Evolutionary conservation across 1,140 invertebrate genomes (phyloP).

Genomic region (Protaetia brevitarsis): DNA sequence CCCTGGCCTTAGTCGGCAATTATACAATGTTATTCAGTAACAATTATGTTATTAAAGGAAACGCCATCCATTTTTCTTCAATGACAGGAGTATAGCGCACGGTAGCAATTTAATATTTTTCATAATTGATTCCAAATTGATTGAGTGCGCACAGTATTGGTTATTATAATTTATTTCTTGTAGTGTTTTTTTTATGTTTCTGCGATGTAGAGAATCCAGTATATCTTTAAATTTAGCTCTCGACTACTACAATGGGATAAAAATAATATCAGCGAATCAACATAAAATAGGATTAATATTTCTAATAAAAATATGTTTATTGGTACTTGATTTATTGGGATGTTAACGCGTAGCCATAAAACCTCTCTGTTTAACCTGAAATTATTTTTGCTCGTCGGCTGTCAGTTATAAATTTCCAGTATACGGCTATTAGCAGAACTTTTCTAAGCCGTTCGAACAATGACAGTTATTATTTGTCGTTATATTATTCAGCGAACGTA

Average conservation of each 20-base stretch:
- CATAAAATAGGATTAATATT: constrained; percentile 23
- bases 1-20: background rate
- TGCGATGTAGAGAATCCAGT: too few relatives aligned
- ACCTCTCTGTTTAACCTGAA: constrained; percentile 9
- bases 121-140: too few relatives aligned
- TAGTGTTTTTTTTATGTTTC: too few relatives aligned
- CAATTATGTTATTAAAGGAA: background rate
- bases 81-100: too few relatives aligned
- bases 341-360: constrained; percentile 24
- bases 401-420: constrained; percentile 20
- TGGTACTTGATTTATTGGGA: constrained; percentile 21
- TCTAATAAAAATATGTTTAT: constrained; percentile 21
- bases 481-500: constrained; percentile 8
- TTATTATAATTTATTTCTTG: background rate
- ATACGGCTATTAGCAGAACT: constrained; percentile 20
- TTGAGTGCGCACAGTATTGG: too few relatives aligned
- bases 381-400: constrained; percentile 11
- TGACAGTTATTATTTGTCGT: constrained; percentile 17
- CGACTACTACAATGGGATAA: background rate
- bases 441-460: constrained; percentile 18
- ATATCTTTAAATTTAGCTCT: background rate
- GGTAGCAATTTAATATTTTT: too few relatives aligned
- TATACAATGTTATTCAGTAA: background rate
- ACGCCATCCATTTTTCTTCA: background rate
- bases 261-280: constrained; percentile 3